Evolutionary conservation across 1,140 invertebrate genomes (phyloP), one percentile per base, ranked within the genome.

Genomic region (Cepaea nemoralis): DNA sequence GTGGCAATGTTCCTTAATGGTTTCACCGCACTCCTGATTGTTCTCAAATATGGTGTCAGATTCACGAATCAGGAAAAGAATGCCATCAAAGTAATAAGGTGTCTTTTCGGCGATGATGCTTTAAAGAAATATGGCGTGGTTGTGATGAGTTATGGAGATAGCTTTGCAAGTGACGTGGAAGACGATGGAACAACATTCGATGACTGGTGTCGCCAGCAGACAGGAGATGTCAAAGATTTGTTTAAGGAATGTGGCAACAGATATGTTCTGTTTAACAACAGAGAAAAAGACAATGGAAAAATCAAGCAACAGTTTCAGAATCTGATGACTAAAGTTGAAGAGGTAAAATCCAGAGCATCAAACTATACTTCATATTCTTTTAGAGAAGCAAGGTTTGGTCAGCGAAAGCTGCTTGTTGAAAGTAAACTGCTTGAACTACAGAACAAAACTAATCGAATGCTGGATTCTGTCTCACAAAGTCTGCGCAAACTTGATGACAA

Each of bases 31-130:
- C 3, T 63, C 5, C 0, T 84, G 84, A 59, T 84, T 85, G 16
- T 75, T 89, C 8, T 80, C 86, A 40, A 89, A 88, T 87, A 86
- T 87, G 37, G 89, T 88, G 83, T 87, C 88, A 75, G 14, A 48
- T 45, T 48, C 45, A 70, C 31, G 33, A 37, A 69, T 42, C 50
- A 55, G 16, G 31, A 77, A 39, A 63, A 39, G 39, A 14, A 39
- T 35, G 37, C 75, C 22, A 16, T 37, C 24, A 39, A 19, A 14
- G 24, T 27, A n/a, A 77, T 63, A 31, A 33, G 42, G 27, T 39
- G 50, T 39, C 48, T 39, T 24, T 37, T 75, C 31, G 73, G 73
- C n/a, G 16, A 27, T 5, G n/a, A 45, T 35, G 45, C 50, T 16
- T 24, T 75, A 12, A 45, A 55, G 31, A 75, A 50, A 6, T 50